Evolutionary conservation across 2,888 invertebrate species (phyloP).

Genomic region (Drosophila lacicola): DNA sequence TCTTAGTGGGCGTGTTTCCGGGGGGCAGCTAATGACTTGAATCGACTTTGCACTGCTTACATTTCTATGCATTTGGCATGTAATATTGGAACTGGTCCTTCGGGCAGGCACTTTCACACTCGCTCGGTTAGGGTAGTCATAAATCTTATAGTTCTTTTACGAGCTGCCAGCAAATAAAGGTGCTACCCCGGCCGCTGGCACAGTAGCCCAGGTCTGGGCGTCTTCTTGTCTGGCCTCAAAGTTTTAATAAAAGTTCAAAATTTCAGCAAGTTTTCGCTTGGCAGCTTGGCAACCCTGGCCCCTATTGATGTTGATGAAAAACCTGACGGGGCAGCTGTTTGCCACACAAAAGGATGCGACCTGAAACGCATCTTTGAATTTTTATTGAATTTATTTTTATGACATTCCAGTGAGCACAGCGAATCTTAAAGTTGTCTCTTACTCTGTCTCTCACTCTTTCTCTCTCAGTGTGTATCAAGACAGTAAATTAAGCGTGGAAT

Average conservation of each 20-base stretch:
- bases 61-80: constrained; percentile 32
- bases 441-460: not conserved
- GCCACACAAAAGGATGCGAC: constrained; percentile 60
- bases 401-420: constrained; percentile 70
- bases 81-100: constrained; percentile 4
- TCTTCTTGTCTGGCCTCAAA: constrained; percentile 57
- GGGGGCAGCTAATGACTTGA: constrained; percentile 67
- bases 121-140: constrained; percentile 25
- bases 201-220: constrained; percentile 49
- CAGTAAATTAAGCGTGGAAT: constrained; percentile 78
- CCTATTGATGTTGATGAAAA: constrained; percentile 45
- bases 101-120: constrained; percentile 37
- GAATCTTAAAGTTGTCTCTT: constrained; percentile 49
- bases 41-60: constrained; percentile 20
- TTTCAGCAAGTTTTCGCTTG: constrained; percentile 22
- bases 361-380: constrained; percentile 60
- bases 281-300: constrained; percentile 13
- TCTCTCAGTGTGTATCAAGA: constrained; percentile 42
- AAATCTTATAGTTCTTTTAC: constrained; percentile 45
- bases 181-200: constrained; percentile 4
- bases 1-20: constrained; percentile 26
- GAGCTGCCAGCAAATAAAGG: constrained; percentile 15
- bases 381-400: constrained; percentile 79
- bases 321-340: constrained; percentile 66
- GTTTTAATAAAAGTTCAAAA: constrained; percentile 46